phyloP scores from a whole-genome alignment of 1,140 invertebrate species.

The Dryas iulia region DNA sequence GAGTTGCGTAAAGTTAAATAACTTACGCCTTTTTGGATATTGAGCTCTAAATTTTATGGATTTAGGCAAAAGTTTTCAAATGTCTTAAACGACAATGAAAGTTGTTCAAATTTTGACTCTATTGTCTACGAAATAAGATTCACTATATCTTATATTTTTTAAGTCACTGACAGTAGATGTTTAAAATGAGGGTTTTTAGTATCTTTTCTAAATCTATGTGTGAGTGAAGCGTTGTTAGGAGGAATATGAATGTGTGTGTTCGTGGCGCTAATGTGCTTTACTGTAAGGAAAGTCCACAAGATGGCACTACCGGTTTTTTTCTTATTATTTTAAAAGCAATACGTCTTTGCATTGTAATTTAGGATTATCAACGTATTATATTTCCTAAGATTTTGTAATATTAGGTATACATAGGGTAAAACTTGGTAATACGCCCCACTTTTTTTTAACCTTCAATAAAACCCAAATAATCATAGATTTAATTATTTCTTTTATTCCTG shows the following conservation, averaged over 20 bases:
- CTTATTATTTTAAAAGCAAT: conserved; percentile 32
- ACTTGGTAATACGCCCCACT: too few relatives aligned
- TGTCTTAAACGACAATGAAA: not conserved
- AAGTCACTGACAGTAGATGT: conserved; percentile 21
- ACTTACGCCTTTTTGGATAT: conserved; percentile 30
- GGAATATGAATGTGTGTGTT: conserved; percentile 34
- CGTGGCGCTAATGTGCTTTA: conserved; percentile 61
- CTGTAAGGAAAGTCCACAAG: conserved; percentile 42
- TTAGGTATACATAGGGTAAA: too few relatives aligned
- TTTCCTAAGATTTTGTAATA: too few relatives aligned
- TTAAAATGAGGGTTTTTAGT: conserved; percentile 47
- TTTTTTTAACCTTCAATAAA: too few relatives aligned
- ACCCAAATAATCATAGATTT: too few relatives aligned
- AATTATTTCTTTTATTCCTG: too few relatives aligned
- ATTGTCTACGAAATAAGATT: not conserved
- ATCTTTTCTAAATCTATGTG: conserved; percentile 48
- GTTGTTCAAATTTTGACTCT: conserved; percentile 29
- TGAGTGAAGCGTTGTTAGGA: conserved; percentile 45
- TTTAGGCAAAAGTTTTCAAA: not conserved
- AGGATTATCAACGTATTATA: too few relatives aligned
- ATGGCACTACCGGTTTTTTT: conserved; percentile 50
- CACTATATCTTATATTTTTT: conserved; percentile 24
- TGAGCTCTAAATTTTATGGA: not conserved
- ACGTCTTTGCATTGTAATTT: too few relatives aligned
- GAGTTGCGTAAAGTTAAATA: too few relatives aligned